Evolutionary conservation across 2,888 invertebrate species (phyloP).

Genomic region (Tiliacea citrago): DNA sequence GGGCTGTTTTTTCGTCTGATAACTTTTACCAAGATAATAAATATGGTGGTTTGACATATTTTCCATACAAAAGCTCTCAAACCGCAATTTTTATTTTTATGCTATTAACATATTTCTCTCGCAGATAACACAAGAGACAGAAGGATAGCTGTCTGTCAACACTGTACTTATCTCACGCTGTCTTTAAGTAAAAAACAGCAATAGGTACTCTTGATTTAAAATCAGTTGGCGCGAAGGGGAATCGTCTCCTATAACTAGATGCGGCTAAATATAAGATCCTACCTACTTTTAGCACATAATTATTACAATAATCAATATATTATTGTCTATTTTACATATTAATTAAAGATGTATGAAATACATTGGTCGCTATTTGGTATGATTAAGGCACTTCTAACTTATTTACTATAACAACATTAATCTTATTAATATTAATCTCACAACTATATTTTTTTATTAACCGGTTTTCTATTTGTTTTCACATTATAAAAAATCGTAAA

Average conservation of each 20-base stretch:
- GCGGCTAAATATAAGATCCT: conserved; percentile 3
- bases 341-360: conserved; percentile 42
- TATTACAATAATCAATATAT: conserved; percentile 22
- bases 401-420: conserved; percentile 18
- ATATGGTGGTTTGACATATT: neutral
- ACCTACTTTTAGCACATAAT: conserved; percentile 14
- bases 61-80: neutral
- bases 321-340: conserved; percentile 35
- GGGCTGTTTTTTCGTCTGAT: neutral
- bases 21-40: neutral
- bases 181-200: neutral
- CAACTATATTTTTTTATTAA: neutral
- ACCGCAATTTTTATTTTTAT: neutral
- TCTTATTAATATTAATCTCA: conserved; percentile 38
- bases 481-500: neutral
- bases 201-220: neutral
- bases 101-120: neutral
- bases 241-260: neutral
- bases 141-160: neutral
- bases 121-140: neutral
- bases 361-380: conserved; percentile 65
- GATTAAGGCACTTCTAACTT: conserved; percentile 59
- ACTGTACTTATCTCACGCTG: neutral
- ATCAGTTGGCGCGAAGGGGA: neutral
- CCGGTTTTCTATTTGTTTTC: neutral